phyloP scores from a whole-genome alignment of 2,888 invertebrate species.

The Nomada fucata region DNA sequence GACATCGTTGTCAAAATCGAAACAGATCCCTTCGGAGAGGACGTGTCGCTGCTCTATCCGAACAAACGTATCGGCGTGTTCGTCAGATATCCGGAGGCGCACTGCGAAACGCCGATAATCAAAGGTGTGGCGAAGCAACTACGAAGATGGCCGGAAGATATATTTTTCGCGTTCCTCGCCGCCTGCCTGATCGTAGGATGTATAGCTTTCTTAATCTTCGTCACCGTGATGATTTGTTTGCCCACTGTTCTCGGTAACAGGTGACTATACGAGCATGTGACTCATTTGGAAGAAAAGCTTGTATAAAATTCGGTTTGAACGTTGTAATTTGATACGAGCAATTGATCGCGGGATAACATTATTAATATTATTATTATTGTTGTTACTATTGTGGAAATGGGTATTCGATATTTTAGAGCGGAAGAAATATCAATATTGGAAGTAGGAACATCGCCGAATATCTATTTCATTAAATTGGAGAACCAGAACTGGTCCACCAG shows the following conservation, averaged over 20 bases:
- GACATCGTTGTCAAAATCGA: neutral
- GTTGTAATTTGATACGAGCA: too few species aligned
- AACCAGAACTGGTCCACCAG: conserved; percentile 74
- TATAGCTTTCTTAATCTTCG: conserved; percentile 67
- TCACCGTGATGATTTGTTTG: conserved; percentile 64
- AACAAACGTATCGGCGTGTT: conserved; percentile 8
- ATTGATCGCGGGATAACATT: too few species aligned
- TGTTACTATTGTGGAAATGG: too few species aligned
- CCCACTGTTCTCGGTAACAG: conserved; percentile 57
- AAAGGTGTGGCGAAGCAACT: conserved; percentile 72
- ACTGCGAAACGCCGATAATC: conserved; percentile 61
- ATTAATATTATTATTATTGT: too few species aligned
- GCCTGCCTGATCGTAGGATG: conserved; percentile 69
- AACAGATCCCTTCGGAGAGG: conserved; percentile 51
- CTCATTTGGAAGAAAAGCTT: too few species aligned
- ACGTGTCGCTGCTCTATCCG: conserved; percentile 47
- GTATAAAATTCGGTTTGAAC: neutral
- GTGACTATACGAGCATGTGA: conserved; percentile 59
- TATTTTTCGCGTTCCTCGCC: conserved; percentile 71
- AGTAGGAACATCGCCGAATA: conserved; percentile 53
- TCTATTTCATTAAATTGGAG: conserved; percentile 77
- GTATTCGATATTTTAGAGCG: conserved; percentile 29
- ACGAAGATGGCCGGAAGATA: conserved; percentile 74
- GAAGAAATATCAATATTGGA: conserved; percentile 3
- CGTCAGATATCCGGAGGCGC: conserved; percentile 2